Evolutionary conservation across 2,797 vertebrate genomes (phyloP), one percentile per base, ranked within the genome.

Genomic region (Enteromius afrohamiltoni): DNA sequence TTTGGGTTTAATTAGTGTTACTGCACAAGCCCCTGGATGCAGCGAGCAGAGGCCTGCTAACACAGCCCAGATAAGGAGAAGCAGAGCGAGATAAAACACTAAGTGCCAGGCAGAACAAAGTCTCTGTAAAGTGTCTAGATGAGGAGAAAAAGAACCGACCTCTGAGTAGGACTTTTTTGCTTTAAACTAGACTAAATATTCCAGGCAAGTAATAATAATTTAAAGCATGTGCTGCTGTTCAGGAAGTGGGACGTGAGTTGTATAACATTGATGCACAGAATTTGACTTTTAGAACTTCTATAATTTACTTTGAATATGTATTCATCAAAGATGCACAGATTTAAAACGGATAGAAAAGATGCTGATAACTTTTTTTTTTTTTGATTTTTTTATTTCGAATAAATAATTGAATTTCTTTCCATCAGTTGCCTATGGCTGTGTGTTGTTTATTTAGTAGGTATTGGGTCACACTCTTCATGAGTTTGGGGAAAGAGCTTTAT

Each of bases 1-100:
- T 88, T 87, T 85, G 82, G 80, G 82, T 86, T 86, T 80, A 86
- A 84, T 88, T 88, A 87, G 51, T 45, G 74, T 45, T 82, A n/a
- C 71, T 71, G 80, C 84, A 49, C n/a, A 51, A 51, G 34, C 23
- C 31, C 49, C 77, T 67, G 80, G 34, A 77, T 73, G 73, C 71
- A 76, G 77, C 21, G 11, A 78, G 42, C 70, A 71, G 26, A 65
- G 29, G 29, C 58, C 70, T 82, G 34, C 76, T 82, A 31, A 37
- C 53, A 19, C 31, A 58, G 45, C 19, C 70, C 47, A 58, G 81
- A 82, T 82, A 75, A 82, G 71, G 37, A 69, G 34, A 67, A 21
- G 34, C 49, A 37, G 31, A 80, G 49, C 49, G 51, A 45, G 42
- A 58, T 53, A 31, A 34, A 85, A 31, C 78, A 80, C 78, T 53